A percentile compares a stretch with the other conserved stretches of the same genome.
phyloP scores from a whole-genome alignment of 1,140 invertebrate species.

The Cydia splendana region DNA sequence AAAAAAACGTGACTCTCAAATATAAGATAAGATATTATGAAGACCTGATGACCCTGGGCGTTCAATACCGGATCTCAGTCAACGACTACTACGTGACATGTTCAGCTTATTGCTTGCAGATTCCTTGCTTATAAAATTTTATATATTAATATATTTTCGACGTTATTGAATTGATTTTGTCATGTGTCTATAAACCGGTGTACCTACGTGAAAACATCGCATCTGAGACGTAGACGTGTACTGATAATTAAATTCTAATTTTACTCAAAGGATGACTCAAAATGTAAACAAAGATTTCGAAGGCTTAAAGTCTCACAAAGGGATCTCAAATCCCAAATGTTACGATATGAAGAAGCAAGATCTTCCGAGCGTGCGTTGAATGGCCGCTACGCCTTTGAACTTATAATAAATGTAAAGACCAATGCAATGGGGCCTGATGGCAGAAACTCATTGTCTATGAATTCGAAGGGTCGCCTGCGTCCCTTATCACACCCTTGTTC shows the following conservation, averaged over 20 bases:
- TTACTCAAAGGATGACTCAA: too few relatives aligned
- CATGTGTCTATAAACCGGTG: too few relatives aligned
- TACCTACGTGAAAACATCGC: too few relatives aligned
- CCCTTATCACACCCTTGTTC: constrained; percentile 17
- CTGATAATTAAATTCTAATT: too few relatives aligned
- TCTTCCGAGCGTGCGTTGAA: not conserved
- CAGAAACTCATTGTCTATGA: constrained; percentile 25
- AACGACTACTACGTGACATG: constrained; percentile 17
- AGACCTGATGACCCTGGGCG: not conserved
- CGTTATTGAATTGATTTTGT: too few relatives aligned
- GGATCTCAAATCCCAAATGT: too few relatives aligned
- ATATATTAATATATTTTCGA: not conserved
- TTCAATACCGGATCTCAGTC: not conserved
- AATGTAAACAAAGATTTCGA: too few relatives aligned
- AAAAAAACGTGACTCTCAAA: not conserved
- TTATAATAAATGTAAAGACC: constrained; percentile 21
- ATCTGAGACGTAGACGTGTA: too few relatives aligned
- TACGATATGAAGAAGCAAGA: not conserved
- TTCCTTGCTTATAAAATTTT: not conserved
- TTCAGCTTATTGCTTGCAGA: constrained; percentile 13
- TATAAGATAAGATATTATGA: not conserved
- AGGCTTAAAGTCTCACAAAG: too few relatives aligned
- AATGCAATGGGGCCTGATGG: constrained; percentile 7
- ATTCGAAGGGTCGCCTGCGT: constrained; percentile 24
- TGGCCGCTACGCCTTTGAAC: constrained; percentile 5